A percentile compares a stretch with the other conserved stretches of the same genome.
These are phyloP conservation scores for Ladona fulva DNA, from an alignment of 1,140 invertebrate species.

Conservation along the genomic window DNA sequence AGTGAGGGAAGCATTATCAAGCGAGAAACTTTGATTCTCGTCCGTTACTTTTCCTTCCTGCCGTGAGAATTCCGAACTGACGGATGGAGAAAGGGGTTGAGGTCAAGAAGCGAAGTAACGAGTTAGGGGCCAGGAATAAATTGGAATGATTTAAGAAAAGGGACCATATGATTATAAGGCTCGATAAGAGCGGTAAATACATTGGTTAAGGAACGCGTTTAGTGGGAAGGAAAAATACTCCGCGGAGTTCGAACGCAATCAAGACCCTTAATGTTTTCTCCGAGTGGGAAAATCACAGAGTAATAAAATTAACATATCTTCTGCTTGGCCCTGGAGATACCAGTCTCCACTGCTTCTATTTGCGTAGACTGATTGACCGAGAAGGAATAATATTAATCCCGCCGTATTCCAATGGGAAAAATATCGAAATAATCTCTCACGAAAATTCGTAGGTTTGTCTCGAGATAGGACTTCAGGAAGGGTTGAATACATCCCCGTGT, in stretches of 20 bases:
- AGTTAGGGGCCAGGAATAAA: neutral
- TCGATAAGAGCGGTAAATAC: neutral
- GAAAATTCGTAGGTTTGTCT: slow-evolving; percentile 6
- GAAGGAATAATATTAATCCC: neutral
- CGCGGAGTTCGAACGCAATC: neutral
- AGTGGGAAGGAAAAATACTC: neutral
- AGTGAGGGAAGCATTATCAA: neutral
- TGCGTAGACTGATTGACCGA: neutral
- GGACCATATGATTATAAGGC: neutral
- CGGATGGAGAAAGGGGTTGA: neutral
- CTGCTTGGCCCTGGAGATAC: neutral
- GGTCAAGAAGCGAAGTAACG: neutral
- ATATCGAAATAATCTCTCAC: neutral
- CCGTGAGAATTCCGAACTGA: neutral
- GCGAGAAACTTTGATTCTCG: neutral
- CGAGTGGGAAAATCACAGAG: neutral
- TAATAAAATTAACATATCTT: slow-evolving; percentile 11
- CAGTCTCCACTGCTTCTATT: neutral
- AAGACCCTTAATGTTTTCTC: neutral
- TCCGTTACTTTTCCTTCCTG: neutral
- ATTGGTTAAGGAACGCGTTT: neutral
- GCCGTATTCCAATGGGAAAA: neutral
- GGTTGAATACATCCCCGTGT: neutral
- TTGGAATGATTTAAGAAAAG: neutral
- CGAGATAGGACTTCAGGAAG: neutral